A percentile compares a stretch with the other conserved stretches of the same genome.
These are phyloP conservation scores for Pao palembangensis DNA, from an alignment of 2,113 vertebrate genomes.

Conservation along the genomic window DNA sequence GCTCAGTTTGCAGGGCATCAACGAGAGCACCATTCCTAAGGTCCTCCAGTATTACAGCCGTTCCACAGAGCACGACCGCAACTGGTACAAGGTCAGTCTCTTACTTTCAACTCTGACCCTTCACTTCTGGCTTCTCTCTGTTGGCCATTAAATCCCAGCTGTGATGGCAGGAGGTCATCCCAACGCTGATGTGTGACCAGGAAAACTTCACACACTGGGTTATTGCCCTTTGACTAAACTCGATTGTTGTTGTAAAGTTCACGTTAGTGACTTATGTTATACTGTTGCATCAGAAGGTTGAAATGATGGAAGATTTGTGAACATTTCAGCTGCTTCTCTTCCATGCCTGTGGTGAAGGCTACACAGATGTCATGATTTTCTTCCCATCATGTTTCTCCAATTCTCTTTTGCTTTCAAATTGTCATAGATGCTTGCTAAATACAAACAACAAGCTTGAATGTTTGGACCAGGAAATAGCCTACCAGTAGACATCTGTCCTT, in stretches of 20 bases:
- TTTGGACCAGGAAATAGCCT: no score
- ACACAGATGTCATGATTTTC: constrained; percentile 13
- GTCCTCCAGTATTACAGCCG: constrained; percentile 96
- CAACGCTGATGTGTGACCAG: constrained; percentile 1
- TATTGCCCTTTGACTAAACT: constrained; percentile 19
- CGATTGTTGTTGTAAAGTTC: constrained; percentile 2
- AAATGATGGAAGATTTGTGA: constrained; percentile 20
- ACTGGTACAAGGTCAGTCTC: constrained; percentile 94
- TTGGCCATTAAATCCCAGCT: constrained; percentile 43
- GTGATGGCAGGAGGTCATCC: constrained; percentile 15
- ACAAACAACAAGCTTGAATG: constrained; percentile 17
- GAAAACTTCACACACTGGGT: constrained; percentile 17
- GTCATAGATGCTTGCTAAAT: constrained; percentile 37
- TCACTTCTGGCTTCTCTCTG: constrained; percentile 28
- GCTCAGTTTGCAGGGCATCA: constrained; percentile 96
- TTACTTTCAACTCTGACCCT: constrained; percentile 20
- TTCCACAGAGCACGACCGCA: constrained; percentile 94
- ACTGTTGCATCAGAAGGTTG: constrained; percentile 7
- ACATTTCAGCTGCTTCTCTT: constrained; percentile 9
- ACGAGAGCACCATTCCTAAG: constrained; percentile 96
- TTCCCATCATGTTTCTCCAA: constrained; percentile 14
- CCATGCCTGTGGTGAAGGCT: constrained; percentile 23
- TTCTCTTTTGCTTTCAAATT: constrained; percentile 20
- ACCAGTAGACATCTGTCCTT: constrained; percentile 18
- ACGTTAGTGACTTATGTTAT: not conserved